A percentile compares a stretch with the other conserved stretches of the same genome.
phyloP scores from a whole-genome alignment of 2,888 invertebrate species.

The Lagria hirta region DNA sequence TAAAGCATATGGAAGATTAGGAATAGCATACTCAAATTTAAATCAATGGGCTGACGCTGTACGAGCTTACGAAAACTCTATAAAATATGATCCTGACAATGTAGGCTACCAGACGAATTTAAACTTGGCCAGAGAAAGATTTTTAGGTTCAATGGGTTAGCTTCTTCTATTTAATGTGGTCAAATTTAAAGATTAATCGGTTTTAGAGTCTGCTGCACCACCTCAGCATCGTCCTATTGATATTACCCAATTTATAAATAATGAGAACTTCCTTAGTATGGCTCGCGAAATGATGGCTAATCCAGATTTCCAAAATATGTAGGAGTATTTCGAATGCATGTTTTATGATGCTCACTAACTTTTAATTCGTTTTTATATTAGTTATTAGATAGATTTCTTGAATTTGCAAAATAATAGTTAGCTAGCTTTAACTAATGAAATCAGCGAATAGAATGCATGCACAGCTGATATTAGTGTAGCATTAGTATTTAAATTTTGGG shows the following conservation, averaged over 20 bases:
- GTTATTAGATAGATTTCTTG: no score
- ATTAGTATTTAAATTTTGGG: no score
- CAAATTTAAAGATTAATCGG: no score
- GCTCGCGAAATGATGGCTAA: conserved; percentile 83
- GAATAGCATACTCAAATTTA: conserved; percentile 82
- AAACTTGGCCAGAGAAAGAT: conserved; percentile 73
- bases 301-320: conserved; percentile 77
- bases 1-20: conserved; percentile 93
- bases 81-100: conserved; percentile 90
- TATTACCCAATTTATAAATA: conserved; percentile 69
- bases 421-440: no score
- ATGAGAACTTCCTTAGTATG: conserved; percentile 82
- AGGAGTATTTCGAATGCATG: no score
- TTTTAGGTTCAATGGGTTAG: conserved; percentile 35
- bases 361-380: neutral
- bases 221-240: conserved; percentile 53
- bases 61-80: conserved; percentile 82
- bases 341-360: conserved; percentile 2
- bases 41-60: conserved; percentile 82
- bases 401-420: no score
- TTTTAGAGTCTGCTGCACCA: conserved; percentile 36
- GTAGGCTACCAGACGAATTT: conserved; percentile 87
- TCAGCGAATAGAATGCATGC: no score
- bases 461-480: no score
- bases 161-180: no score